Base-by-base conservation (phyloP, 2,113 vertebrate genomes). In the Lepus americanus region DNA sequence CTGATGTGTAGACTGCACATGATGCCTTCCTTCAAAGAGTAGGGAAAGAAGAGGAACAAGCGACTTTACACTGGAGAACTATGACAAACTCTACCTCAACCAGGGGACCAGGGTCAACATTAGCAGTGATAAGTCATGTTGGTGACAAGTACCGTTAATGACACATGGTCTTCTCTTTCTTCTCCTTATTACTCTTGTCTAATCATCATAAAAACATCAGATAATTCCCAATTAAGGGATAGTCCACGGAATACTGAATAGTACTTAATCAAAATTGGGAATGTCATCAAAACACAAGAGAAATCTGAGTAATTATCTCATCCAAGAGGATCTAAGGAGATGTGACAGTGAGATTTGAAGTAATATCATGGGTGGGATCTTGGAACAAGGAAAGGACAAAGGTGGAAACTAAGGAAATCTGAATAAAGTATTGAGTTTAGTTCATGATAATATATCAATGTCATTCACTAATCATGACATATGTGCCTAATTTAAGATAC, bases 151-250 rank as follows among this genome's bases (percentile, higher is more conserved):
- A 25, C 4, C 25, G 10, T 76, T 89, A 88, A 77, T 81, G n/a
- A 17, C 20, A 12, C 49, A 87, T 90, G 78, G 27, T 61, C 5
- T 90, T 9, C n/a, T 74, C 39, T 80, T 39, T 19, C 4, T 61
- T 66, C 27, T 19, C 0, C 23, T 25, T 44, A 19, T 53, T 90
- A 69, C 11, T 22, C 53, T 16, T 23, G 14, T 82, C 20, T 90
- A 66, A 72, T 86, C 22, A 55, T 94, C 59, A 93, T 19, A 49
- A 67, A 79, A 85, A 44, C 13, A 61, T 61, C 74, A 89, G 67
- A 36, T 39, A 89, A 66, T 67, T 79, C 84, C 78, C 64, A 59
- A n/a, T 23, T 85, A 69, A 77, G 29, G 44, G 23, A 80, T 14
- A 51, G 76, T 76, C 31, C 92, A 39, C 20, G 36, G 81, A 89